Conservation (phyloP, 35 echinoderm and acorn worm species). For the Heliocidaris tuberculata region DNA sequence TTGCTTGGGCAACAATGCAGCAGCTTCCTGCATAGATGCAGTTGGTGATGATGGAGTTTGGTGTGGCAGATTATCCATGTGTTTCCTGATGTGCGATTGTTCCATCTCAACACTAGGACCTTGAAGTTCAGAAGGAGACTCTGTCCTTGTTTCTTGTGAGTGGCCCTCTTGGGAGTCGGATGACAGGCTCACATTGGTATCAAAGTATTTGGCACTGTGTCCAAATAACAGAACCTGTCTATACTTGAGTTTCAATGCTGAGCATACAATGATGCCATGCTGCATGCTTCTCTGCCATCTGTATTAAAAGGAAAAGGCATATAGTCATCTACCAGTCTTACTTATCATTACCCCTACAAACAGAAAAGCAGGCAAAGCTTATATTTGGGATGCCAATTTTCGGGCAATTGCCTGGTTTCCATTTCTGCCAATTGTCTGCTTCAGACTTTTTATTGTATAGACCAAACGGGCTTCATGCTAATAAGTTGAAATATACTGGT, state of each 20-base stretch:
- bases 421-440: too few species aligned
- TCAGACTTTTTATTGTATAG: too few species aligned
- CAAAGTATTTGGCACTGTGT: slow-evolving; percentile 14
- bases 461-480: too few species aligned
- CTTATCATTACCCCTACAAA: too few species aligned
- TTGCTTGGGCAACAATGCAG: background rate
- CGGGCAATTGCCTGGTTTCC: too few species aligned
- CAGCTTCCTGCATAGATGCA: background rate
- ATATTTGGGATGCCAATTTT: too few species aligned
- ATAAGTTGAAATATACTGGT: too few species aligned
- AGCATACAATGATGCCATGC: slow-evolving; percentile 44
- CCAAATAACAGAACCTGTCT: slow-evolving; percentile 33
- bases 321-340: background rate
- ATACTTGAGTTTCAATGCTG: slow-evolving; percentile 45
- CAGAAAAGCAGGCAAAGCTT: too few species aligned
- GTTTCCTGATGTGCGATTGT: background rate
- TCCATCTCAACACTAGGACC: background rate
- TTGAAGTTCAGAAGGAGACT: background rate
- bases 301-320: background rate
- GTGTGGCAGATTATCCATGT: background rate
- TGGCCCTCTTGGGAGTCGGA: background rate
- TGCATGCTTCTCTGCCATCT: slow-evolving; percentile 29
- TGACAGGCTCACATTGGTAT: background rate
- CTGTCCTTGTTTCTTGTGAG: background rate
- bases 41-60: background rate